Evolutionary conservation across 2,113 vertebrate species (phyloP).

Genomic region (Charina bottae): DNA sequence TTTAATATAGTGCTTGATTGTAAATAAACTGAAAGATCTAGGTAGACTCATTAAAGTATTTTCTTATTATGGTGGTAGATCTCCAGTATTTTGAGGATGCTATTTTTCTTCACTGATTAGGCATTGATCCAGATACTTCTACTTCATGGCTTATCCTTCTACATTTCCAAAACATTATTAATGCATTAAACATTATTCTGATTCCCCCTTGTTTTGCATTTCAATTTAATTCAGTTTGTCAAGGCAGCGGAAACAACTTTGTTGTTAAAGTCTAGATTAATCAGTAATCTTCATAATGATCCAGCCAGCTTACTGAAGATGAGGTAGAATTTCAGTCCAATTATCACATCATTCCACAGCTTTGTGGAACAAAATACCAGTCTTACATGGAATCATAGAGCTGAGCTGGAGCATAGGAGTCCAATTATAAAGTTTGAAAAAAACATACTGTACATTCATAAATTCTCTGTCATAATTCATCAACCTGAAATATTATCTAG

Average conservation of each 20-base stretch:
- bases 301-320: slow-evolving; percentile 41
- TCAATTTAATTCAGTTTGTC: slow-evolving; percentile 26
- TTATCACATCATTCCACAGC: slow-evolving; percentile 42
- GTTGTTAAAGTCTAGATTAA: slow-evolving; percentile 47
- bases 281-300: slow-evolving; percentile 52
- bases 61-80: neutral
- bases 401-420: neutral
- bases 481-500: neutral
- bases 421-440: slow-evolving; percentile 37
- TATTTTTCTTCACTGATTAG: slow-evolving; percentile 17
- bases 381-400: slow-evolving; percentile 39
- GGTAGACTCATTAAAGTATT: slow-evolving; percentile 50
- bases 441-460: slow-evolving; percentile 5
- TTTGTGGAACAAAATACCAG: slow-evolving; percentile 27
- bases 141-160: slow-evolving; percentile 32
- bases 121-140: slow-evolving; percentile 18
- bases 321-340: slow-evolving; percentile 52
- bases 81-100: neutral
- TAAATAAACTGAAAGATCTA: slow-evolving; percentile 55
- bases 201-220: slow-evolving; percentile 41
- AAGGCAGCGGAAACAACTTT: slow-evolving; percentile 41
- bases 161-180: slow-evolving; percentile 29
- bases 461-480: neutral
- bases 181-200: slow-evolving; percentile 25
- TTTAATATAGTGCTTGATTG: slow-evolving; percentile 49